Conservation (phyloP, 2,888 invertebrate genomes). For the Eupithecia abbreviata region DNA sequence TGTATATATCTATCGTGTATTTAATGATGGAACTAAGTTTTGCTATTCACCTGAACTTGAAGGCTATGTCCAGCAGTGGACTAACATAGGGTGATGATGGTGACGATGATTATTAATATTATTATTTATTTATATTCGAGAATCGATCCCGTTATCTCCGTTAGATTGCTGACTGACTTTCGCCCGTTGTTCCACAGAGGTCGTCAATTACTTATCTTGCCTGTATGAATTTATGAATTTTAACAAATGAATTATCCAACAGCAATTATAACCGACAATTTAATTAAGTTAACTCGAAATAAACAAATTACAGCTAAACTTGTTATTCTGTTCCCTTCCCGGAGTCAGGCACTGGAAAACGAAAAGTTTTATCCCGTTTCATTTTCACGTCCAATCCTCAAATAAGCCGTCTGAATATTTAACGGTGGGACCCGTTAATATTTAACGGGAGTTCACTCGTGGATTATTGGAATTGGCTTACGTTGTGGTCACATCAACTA, state of each 20-base stretch:
- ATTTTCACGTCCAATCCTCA: not conserved
- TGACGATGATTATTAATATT: too few relatives aligned
- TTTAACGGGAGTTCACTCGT: not conserved
- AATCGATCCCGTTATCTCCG: too few relatives aligned
- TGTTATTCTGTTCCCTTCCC: not conserved
- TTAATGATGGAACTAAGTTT: too few relatives aligned
- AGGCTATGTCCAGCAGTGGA: too few relatives aligned
- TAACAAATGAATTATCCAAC: not conserved
- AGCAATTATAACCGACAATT: not conserved
- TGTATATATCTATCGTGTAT: too few relatives aligned
- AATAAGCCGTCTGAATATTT: constrained; percentile 5
- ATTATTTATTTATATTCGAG: too few relatives aligned
- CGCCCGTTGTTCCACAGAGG: too few relatives aligned
- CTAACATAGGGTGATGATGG: too few relatives aligned
- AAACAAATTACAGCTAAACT: not conserved
- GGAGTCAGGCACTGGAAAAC: not conserved
- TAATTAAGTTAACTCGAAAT: not conserved
- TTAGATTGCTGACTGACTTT: too few relatives aligned
- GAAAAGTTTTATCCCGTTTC: not conserved
- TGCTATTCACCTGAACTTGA: too few relatives aligned
- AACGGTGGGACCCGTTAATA: not conserved
- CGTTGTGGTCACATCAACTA: not conserved
- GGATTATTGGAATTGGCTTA: constrained; percentile 5
- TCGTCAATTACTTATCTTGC: not conserved
- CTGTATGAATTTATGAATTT: not conserved